phyloP scores from a whole-genome alignment of 2,113 vertebrate genomes.

The Panthera uncia region DNA sequence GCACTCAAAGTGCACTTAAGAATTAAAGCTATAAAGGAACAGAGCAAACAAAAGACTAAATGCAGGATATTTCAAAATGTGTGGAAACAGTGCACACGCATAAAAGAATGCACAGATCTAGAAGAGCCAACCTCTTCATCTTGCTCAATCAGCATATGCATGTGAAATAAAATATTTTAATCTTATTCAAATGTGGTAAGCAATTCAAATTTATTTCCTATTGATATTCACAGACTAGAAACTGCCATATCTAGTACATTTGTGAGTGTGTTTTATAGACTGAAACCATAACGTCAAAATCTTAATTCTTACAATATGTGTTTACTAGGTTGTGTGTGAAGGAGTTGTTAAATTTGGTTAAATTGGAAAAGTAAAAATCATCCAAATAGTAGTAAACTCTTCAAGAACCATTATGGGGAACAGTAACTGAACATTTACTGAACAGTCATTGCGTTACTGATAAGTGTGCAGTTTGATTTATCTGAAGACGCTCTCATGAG shows the following conservation, averaged over 20 bases:
- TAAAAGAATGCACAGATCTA: not conserved
- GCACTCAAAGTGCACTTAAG: not conserved
- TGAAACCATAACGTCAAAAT: not conserved
- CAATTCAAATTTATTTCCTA: not conserved
- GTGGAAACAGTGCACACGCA: not conserved
- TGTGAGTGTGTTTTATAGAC: not conserved
- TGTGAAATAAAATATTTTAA: not conserved
- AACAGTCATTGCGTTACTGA: not conserved
- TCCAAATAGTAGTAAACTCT: not conserved
- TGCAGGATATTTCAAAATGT: not conserved
- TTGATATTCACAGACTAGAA: not conserved
- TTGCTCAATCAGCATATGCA: not conserved
- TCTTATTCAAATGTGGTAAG: not conserved
- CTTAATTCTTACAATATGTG: not conserved
- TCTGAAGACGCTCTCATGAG: not conserved
- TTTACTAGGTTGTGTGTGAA: not conserved
- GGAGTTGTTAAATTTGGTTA: not conserved
- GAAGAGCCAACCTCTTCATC: not conserved
- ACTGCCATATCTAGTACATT: not conserved
- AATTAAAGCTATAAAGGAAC: not conserved
- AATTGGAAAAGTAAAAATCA: not conserved
- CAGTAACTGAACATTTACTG: not conserved
- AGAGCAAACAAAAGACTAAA: not conserved
- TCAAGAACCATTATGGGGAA: not conserved
- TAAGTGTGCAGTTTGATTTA: not conserved